Conservation (phyloP, 2,113 vertebrate genomes). For the Perca fluviatilis region DNA sequence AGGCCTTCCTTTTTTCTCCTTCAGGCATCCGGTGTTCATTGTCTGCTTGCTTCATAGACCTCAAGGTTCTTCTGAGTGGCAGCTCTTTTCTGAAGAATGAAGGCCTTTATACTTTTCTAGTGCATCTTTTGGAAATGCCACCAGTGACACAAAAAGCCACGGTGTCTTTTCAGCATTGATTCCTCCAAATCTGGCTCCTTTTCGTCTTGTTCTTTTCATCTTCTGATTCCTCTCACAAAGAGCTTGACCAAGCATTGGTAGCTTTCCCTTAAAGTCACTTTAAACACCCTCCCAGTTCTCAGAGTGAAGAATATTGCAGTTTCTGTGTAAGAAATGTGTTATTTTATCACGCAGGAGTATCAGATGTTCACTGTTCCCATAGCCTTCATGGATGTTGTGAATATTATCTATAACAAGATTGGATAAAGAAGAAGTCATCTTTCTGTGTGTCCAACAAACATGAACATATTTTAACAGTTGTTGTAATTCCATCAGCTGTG, state of each 20-base stretch:
- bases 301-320: not conserved
- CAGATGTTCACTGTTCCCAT: not conserved
- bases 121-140: constrained; percentile 14
- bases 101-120: not conserved
- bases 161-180: not conserved
- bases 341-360: not conserved
- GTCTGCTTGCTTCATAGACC: constrained; percentile 1
- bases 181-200: constrained; percentile 15
- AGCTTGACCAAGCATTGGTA: constrained; percentile 4
- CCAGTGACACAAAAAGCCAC: not conserved
- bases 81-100: constrained; percentile 1
- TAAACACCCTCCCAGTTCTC: too few species aligned
- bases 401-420: not conserved
- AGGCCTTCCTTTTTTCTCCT: constrained; percentile 14
- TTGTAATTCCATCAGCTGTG: not conserved
- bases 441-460: not conserved
- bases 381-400: not conserved
- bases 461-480: not conserved
- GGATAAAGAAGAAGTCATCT: not conserved
- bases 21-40: constrained; percentile 25
- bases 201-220: not conserved
- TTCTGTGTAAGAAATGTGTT: not conserved
- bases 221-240: constrained; percentile 3
- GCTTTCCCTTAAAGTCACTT: constrained; percentile 6
- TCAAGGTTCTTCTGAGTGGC: constrained; percentile 14